Evolutionary conservation across 2,797 vertebrate genomes (phyloP).

Genomic region (Thunnus albacares): DNA sequence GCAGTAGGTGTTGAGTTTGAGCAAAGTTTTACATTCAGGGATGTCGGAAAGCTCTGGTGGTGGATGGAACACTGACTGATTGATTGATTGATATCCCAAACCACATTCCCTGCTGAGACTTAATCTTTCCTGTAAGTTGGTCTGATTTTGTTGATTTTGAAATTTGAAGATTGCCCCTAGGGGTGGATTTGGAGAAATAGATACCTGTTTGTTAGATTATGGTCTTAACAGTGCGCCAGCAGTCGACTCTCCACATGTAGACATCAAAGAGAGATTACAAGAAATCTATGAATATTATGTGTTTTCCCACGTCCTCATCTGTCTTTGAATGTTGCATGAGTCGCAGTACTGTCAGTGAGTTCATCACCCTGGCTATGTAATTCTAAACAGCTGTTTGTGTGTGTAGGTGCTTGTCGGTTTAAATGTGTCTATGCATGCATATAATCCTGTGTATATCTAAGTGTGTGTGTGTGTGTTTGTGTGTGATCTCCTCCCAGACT

Average conservation of each 20-base stretch:
- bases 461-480: slow-evolving; percentile 34
- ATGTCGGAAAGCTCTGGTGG: slow-evolving; percentile 6
- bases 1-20: slow-evolving; percentile 18
- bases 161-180: slow-evolving; percentile 1
- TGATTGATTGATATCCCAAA: slow-evolving; percentile 48
- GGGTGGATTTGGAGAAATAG: slow-evolving; percentile 17
- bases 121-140: slow-evolving; percentile 24
- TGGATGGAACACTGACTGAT: slow-evolving; percentile 35
- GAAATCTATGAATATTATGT: slow-evolving; percentile 47
- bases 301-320: slow-evolving; percentile 65
- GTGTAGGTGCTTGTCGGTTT: slow-evolving; percentile 31
- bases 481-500: slow-evolving; percentile 64
- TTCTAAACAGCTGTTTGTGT: slow-evolving; percentile 79
- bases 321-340: slow-evolving; percentile 74
- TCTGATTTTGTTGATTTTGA: slow-evolving; percentile 48
- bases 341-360: slow-evolving; percentile 71
- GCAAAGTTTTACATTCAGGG: neutral
- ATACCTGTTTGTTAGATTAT: slow-evolving; percentile 43
- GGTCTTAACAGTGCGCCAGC: neutral
- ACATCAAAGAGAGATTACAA: slow-evolving; percentile 49
- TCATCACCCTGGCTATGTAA: slow-evolving; percentile 78
- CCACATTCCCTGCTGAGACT: slow-evolving; percentile 30
- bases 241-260: slow-evolving; percentile 2
- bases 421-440: slow-evolving; percentile 52
- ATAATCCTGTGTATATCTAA: slow-evolving; percentile 55